Evolutionary conservation across 2,113 vertebrate species (phyloP), one percentile per base, ranked within the genome.

Genomic region (Notarius lentiginosus): DNA sequence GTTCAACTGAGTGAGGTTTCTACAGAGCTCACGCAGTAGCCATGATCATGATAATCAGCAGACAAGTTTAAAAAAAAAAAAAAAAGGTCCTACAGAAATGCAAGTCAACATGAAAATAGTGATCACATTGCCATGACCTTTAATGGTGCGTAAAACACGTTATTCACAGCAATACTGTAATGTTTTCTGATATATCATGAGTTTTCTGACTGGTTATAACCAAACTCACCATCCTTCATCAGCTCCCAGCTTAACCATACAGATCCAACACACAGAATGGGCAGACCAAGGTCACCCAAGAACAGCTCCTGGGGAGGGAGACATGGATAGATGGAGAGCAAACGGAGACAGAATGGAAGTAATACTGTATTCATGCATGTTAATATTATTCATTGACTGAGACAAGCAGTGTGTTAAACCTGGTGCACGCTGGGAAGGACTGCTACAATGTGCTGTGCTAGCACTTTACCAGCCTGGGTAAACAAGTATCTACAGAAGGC

Each of bases 191-290:
- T 41, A 41, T 41, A 41, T 34, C 34, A 14, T 55, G 2, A 55
- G 58, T 18, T 18, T 55, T 63, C 27, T 60, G 47, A 81, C 14
- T 7, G 53, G 1, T 34, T 83, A 27, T 55, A 20, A 27, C 53
- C 49, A 53, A 41, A 88, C 95, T 95, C 88, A 97, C 97, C 97
- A 75, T 93, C 91, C 90, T 91, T 96, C 89, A 99, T 91, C 15
- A 96, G 92, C 12, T 97, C 94, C 98, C 98, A 99, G 94, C 98
- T 99, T 51, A 94, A 96, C 98, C 98, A 99, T 85, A 99, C 98
- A 0, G 97, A 97, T 56, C 98, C 97, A 88, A 96, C 97, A n/a
- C 97, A 98, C 68, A 99, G 90, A 77, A 99, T 95, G n/a, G 97
- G 96, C 49, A 99, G 93, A 7, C 97, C 97, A 22, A 92, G 90